Conservation (phyloP, 2,888 invertebrate genomes). For the Vanessa cardui region DNA sequence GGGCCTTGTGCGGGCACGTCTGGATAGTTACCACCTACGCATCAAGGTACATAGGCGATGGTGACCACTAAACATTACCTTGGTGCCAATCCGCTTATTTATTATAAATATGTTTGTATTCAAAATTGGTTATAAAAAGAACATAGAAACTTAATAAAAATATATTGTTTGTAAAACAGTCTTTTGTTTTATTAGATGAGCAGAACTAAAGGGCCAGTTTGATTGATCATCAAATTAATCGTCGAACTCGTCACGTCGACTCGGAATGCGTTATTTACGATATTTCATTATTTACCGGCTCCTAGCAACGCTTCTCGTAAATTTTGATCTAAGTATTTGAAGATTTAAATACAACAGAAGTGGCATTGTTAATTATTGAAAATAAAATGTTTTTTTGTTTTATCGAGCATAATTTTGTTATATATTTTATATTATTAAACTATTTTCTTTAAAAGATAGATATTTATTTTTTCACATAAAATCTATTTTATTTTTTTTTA, state of each 20-base stretch:
- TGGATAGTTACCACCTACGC: too few species aligned
- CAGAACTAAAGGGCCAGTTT: background rate
- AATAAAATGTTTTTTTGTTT: too few species aligned
- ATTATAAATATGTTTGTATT: background rate
- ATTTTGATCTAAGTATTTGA: constrained; percentile 26
- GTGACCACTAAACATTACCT: too few species aligned
- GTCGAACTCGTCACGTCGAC: constrained; percentile 50
- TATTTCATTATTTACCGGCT: constrained; percentile 65
- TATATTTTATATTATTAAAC: too few species aligned
- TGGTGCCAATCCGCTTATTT: too few species aligned
- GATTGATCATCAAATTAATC: constrained; percentile 68
- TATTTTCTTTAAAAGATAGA: background rate
- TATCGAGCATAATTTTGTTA: too few species aligned
- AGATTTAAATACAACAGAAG: constrained; percentile 27
- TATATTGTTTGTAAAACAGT: background rate
- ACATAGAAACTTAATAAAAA: background rate
- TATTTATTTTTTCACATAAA: too few species aligned
- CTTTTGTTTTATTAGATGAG: constrained; percentile 1
- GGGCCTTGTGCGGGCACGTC: too few species aligned
- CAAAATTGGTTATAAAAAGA: background rate
- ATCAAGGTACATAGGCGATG: too few species aligned
- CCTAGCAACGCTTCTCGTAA: constrained; percentile 33
- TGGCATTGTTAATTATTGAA: background rate
- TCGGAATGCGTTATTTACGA: constrained; percentile 32
- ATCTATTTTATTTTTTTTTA: too few species aligned